Base-by-base conservation (phyloP, 1,140 invertebrate species). In the Bathynomus jamesi region DNA sequence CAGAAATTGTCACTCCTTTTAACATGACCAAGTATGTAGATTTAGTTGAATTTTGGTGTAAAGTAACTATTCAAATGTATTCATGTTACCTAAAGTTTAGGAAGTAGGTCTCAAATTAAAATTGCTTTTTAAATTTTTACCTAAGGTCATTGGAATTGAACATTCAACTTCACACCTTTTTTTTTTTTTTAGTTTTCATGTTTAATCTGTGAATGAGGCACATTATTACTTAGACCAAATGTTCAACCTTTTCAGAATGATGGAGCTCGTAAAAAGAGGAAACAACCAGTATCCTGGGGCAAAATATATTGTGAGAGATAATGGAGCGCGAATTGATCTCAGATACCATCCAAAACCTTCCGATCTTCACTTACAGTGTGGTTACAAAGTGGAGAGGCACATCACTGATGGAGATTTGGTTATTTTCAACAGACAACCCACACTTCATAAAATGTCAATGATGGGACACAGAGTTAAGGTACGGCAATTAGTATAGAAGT, bases 391-490 rank as follows among this genome's bases (percentile, higher is more conserved):
- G 1, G 98, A 99, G 81, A 83, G 98, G 28, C 98, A 99, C 84
- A 93, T 99, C 80, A 87, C 95, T 61, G 96, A 99, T 84, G 96
- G 97, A 73, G 98, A 99, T 85, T 86, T 98, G 53, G 94, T 99
- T 30, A 96, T 99, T 76, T 99, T 99, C 86, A 99, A 99, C 85
- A 91, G 98, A 72, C 98, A 99, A 80, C 98, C 98, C 0, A 99
- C 98, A 1, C 87, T 99, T 0, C 98, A 99, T 83, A 99, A 99
- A 86, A 99, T 99, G 97, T 95, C 92, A 90, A 99, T 99, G 98
- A 99, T 99, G 98, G 97, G 97, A 77, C 98, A 99, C 83, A 89
- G 94, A 80, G 96, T 98, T 0, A 98, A 98, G 83, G 93, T 78
- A 76, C 61, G 63, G 79, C 46, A 53, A 11, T 63, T 28, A n/a